Evolutionary conservation across 1,140 invertebrate genomes (phyloP), one percentile per base, ranked within the genome.

Genomic region (Idris sp.): DNA sequence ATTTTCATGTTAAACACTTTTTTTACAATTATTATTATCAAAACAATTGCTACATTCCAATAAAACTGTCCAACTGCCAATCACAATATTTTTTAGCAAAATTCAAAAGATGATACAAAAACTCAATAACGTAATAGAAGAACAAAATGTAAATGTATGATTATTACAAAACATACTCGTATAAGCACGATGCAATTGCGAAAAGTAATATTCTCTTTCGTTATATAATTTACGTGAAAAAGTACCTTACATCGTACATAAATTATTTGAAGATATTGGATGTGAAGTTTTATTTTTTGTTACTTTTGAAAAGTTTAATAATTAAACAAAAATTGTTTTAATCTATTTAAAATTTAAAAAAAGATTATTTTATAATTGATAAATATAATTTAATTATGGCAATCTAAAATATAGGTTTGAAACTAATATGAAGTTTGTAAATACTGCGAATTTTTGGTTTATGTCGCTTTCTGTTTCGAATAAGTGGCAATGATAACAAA

Each of bases 31-130:
- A 44, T 13, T 9, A 28, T 53, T 64, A 56, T 59, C 43, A 18
- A 73, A 7, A 64, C 46, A 77, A 81, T 74, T 77, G 79, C 76
- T 75, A 82, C 83, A 83, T 83, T 83, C 82, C 81, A 83, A 28
- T 79, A 53, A 79, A 74, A 73, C 38, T 68, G 76, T 79, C 65
- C 65, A 74, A 81, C 78, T 83, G 82, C 79, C 79, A 78, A 78
- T 62, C 59, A 49, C 53, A 59, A 15, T 4, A 14, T 71, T 71
- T 71, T 53, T 9, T 64, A 69, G 49, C 19, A n/a, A 38, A 22
- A 38, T 62, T 38, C 36, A 35, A 56, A 75, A 53, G 31, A 41
- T 30, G n/a, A 49, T 40, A 49, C 15, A 56, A 48, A 61, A 64
- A 28, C 2, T 28, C 15, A 54, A 19, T 38, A 36, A 65, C 51